Conservation (phyloP, 2,797 vertebrate genomes). For the Trichosurus vulpecula region DNA sequence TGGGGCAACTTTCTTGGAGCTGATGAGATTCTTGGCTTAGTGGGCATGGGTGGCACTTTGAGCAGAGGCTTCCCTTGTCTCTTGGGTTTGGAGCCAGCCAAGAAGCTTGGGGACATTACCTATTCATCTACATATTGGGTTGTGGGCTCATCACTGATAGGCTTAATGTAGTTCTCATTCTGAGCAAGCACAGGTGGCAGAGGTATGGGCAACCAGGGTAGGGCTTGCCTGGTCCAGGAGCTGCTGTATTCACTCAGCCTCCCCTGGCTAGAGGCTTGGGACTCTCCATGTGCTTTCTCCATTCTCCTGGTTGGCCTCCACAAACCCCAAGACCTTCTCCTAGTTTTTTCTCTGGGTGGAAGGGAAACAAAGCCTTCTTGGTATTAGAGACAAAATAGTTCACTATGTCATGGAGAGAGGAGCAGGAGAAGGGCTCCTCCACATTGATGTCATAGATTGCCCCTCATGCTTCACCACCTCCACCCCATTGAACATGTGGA, state of each 20-base stretch:
- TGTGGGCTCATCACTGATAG: slow-evolving; percentile 22
- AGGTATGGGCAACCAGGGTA: not conserved
- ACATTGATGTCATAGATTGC: slow-evolving; percentile 84
- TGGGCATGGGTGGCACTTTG: not conserved
- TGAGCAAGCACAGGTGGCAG: slow-evolving; percentile 1
- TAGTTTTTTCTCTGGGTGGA: slow-evolving; percentile 84
- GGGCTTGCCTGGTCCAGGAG: slow-evolving; percentile 24
- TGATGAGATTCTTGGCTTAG: no score
- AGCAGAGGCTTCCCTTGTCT: not conserved
- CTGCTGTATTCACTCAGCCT: slow-evolving; percentile 12
- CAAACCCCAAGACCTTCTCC: slow-evolving; percentile 85
- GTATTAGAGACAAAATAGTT: slow-evolving; percentile 84
- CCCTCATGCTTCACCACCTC: slow-evolving; percentile 73
- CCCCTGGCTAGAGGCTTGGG: accelerated
- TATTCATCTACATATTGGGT: slow-evolving; percentile 42
- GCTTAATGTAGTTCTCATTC: slow-evolving; percentile 65
- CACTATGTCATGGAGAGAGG: slow-evolving; percentile 85
- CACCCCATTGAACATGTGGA: slow-evolving; percentile 85
- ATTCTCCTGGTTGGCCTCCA: slow-evolving; percentile 85
- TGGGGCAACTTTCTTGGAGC: not conserved
- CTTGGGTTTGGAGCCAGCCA: not conserved
- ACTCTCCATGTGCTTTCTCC: slow-evolving; percentile 81
- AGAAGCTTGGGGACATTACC: not conserved
- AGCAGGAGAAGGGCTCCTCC: slow-evolving; percentile 83
- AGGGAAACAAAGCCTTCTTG: slow-evolving; percentile 81